Evolutionary conservation across 2,113 vertebrate species (phyloP).

Genomic region (Menura novaehollandiae): DNA sequence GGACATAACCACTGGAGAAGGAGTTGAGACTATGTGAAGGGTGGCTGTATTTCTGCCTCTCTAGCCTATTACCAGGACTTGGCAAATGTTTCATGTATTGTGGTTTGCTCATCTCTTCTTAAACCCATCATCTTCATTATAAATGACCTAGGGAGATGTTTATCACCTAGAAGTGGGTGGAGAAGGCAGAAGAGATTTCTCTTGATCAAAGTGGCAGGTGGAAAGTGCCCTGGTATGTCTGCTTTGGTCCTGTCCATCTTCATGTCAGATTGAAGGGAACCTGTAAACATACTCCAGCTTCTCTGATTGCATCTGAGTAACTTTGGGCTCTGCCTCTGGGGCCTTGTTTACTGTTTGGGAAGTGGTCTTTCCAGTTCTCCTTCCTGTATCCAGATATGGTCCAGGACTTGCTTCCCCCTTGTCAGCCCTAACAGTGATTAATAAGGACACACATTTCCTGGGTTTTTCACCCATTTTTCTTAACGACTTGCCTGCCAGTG

Average conservation of each 20-base stretch:
- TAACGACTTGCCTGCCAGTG: not conserved
- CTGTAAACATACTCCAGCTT: not conserved
- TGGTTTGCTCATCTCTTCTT: not conserved
- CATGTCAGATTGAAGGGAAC: not conserved
- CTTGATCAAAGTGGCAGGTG: not conserved
- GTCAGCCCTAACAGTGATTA: constrained; percentile 48
- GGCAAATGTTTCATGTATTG: not conserved
- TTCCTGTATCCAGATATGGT: not conserved
- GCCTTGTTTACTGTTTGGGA: constrained; percentile 26
- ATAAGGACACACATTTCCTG: constrained; percentile 18
- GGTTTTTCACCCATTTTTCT: constrained; percentile 48
- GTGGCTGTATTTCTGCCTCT: not conserved
- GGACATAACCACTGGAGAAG: not conserved
- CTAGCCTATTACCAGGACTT: not conserved
- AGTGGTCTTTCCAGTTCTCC: constrained; percentile 38
- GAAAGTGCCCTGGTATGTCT: not conserved
- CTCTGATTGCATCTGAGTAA: not conserved
- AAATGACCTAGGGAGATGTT: not conserved
- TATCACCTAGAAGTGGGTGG: not conserved
- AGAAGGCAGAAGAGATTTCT: not conserved
- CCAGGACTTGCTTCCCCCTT: not conserved
- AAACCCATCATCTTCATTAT: not conserved
- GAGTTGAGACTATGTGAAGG: not conserved
- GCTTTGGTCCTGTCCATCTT: not conserved
- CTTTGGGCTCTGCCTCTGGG: not conserved